Evolutionary conservation across 2,113 vertebrate genomes (phyloP).

Genomic region (Cariama cristata): DNA sequence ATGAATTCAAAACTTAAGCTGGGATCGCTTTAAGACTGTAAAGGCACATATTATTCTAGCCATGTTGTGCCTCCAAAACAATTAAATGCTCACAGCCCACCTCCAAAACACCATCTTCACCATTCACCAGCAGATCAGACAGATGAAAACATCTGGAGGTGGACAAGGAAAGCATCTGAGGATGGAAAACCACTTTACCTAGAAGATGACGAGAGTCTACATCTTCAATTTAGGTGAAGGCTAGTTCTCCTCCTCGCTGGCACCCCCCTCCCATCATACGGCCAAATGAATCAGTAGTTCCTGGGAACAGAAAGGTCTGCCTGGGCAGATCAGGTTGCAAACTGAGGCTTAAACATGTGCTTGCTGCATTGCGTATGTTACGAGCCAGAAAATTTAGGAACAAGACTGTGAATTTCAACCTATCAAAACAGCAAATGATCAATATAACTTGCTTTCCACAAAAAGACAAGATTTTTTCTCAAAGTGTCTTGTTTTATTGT

Average conservation of each 20-base stretch:
- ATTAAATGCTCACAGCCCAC: not conserved
- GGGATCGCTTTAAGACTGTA: not conserved
- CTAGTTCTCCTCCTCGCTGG: not conserved
- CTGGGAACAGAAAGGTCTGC: not conserved
- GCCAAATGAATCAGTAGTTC: not conserved
- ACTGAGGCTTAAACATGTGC: not conserved
- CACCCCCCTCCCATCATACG: not conserved
- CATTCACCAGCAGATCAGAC: not conserved
- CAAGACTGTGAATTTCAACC: not conserved
- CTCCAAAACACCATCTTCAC: not conserved
- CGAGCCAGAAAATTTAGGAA: not conserved
- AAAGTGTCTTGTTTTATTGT: not conserved
- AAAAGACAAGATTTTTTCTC: not conserved
- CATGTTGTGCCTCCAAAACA: not conserved
- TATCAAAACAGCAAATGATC: not conserved
- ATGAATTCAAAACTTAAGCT: not conserved
- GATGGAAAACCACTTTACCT: not conserved
- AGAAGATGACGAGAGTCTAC: not conserved
- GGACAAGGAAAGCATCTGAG: not conserved
- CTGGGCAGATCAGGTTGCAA: not conserved
- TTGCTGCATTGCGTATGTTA: not conserved
- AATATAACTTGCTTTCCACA: not conserved
- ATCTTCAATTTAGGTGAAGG: not conserved
- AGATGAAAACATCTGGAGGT: not conserved
- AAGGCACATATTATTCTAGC: not conserved